Percentiles rank a stretch among this genome's conserved stretches.
These are phyloP conservation scores for Paedocypris micromegethes DNA, from an alignment of 2,797 vertebrate species.

Conservation along the genomic window DNA sequence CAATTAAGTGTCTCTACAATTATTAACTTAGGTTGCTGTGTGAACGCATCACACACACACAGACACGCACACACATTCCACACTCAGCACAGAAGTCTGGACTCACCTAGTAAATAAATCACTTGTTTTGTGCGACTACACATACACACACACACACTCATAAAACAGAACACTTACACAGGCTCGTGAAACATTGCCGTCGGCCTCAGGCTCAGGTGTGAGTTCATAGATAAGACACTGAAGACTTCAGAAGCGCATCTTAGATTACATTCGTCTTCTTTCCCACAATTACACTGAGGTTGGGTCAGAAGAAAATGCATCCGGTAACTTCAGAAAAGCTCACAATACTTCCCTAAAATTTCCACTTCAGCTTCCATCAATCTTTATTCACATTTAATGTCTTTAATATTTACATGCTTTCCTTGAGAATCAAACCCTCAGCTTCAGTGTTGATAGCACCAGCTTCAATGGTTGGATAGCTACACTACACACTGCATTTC, in stretches of 20 bases:
- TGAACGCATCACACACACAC: constrained; percentile 12
- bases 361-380: too few relatives aligned
- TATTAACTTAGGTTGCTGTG: constrained; percentile 37
- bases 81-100: constrained; percentile 11
- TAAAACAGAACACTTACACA: background rate
- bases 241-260: too few relatives aligned
- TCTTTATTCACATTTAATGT: too few relatives aligned
- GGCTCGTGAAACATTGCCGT: constrained; percentile 12
- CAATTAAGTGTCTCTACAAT: constrained; percentile 24
- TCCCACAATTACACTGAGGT: background rate
- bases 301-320: background rate
- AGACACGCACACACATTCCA: constrained; percentile 9
- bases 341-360: too few relatives aligned
- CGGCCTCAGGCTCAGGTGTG: constrained; percentile 34
- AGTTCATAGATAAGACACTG: constrained; percentile 13
- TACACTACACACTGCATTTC: too few relatives aligned
- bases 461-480: too few relatives aligned
- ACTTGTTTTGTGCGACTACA: constrained; percentile 2
- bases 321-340: too few relatives aligned
- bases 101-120: background rate
- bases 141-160: constrained; percentile 12
- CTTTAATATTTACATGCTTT: too few relatives aligned
- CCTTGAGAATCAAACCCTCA: too few relatives aligned
- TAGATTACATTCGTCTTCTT: too few relatives aligned
- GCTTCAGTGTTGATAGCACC: too few relatives aligned